phyloP scores from a whole-genome alignment of 2,113 vertebrate genomes.

The Pterocles burchelli region DNA sequence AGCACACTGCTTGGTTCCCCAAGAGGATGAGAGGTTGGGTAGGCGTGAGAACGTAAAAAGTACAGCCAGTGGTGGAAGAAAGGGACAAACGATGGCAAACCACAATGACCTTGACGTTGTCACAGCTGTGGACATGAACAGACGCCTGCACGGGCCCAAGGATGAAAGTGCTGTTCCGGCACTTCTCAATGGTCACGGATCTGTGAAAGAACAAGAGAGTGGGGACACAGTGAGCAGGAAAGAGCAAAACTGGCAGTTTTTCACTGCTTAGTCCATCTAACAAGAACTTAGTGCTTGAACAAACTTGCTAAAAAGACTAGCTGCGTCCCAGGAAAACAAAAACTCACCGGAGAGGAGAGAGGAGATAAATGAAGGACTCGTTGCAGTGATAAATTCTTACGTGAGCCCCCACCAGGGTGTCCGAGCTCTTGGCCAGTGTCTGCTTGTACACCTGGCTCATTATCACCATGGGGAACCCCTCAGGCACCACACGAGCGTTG shows the following conservation, averaged over 20 bases:
- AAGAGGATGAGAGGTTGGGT: conserved; percentile 88
- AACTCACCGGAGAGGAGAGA: conserved; percentile 90
- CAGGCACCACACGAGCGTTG: conserved; percentile 81
- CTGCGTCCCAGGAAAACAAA: background rate
- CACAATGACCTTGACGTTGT: conserved; percentile 84
- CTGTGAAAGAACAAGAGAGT: conserved; percentile 59
- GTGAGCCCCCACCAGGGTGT: conserved; percentile 87
- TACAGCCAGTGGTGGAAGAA: conserved; percentile 80
- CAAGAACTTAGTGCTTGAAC: background rate
- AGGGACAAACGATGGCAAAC: conserved; percentile 83
- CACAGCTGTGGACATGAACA: conserved; percentile 89
- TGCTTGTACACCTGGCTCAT: conserved; percentile 95
- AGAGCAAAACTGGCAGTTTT: background rate
- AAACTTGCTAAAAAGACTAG: background rate
- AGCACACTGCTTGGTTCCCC: conserved; percentile 84
- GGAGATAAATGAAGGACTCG: conserved; percentile 92
- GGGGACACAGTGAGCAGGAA: background rate
- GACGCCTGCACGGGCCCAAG: conserved; percentile 87
- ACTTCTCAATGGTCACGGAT: conserved; percentile 92
- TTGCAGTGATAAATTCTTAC: conserved; percentile 91
- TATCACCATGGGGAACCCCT: conserved; percentile 85
- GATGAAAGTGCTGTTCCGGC: conserved; percentile 87
- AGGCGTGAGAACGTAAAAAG: conserved; percentile 85
- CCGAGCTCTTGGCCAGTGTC: conserved; percentile 93
- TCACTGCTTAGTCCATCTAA: background rate